Conservation (phyloP, 2,797 vertebrate genomes). For the Aeoliscus strigatus region DNA sequence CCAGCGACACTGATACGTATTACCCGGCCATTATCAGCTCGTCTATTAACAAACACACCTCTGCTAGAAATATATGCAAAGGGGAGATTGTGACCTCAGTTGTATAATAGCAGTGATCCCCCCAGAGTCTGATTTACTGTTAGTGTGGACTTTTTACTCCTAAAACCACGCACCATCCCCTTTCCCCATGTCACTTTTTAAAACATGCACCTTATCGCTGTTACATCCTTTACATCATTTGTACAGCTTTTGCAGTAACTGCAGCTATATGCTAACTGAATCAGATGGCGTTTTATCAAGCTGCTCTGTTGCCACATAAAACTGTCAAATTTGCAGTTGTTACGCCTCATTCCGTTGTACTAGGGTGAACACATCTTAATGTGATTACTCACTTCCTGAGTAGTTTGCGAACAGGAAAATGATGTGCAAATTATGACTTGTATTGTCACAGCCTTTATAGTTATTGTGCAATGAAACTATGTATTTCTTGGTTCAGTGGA, state of each 20-base stretch:
- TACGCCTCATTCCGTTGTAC: constrained; percentile 38
- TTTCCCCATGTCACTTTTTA: too few species aligned
- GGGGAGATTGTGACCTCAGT: constrained; percentile 5
- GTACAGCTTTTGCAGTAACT: constrained; percentile 19
- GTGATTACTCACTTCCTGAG: constrained; percentile 17
- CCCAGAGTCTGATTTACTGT: background rate
- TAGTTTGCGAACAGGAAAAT: constrained; percentile 29
- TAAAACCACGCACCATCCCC: too few species aligned
- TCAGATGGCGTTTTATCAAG: constrained; percentile 35
- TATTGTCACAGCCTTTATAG: too few species aligned
- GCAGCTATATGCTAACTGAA: constrained; percentile 31
- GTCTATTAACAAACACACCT: constrained; percentile 29
- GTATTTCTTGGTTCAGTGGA: too few species aligned
- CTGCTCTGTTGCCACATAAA: constrained; percentile 21
- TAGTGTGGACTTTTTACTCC: constrained; percentile 3
- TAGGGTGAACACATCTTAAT: constrained; percentile 8
- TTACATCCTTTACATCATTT: constrained; percentile 19
- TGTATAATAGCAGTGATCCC: constrained; percentile 5
- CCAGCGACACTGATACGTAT: constrained; percentile 28
- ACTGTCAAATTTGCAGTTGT: constrained; percentile 9
- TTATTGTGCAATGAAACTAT: too few species aligned
- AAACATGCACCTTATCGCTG: constrained; percentile 1
- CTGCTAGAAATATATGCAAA: constrained; percentile 24
- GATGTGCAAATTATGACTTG: too few species aligned
- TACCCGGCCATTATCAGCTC: constrained; percentile 41